These are phyloP conservation scores for Strix aluco DNA, from an alignment of 2,113 vertebrate genomes.

Conservation along the genomic window DNA sequence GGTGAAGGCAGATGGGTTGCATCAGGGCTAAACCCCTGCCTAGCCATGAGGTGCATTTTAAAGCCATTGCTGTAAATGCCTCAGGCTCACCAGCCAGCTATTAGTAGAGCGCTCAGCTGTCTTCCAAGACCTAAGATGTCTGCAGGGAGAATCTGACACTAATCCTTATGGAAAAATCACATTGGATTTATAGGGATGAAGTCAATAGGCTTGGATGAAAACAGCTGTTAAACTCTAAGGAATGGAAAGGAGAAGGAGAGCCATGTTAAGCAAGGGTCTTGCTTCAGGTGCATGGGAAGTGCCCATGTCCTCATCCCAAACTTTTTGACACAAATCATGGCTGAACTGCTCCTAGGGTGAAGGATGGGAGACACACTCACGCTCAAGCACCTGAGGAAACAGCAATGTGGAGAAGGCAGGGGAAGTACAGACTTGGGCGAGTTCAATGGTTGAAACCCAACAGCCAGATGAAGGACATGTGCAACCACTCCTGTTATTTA, in stretches of 20 bases:
- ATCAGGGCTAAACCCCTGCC: not conserved
- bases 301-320: not conserved
- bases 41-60: not conserved
- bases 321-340: not conserved
- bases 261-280: not conserved
- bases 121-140: conserved; percentile 45
- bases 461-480: conserved; percentile 10
- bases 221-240: not conserved
- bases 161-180: conserved; percentile 54
- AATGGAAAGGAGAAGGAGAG: conserved; percentile 33
- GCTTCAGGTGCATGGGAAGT: conserved; percentile 1
- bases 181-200: conserved; percentile 62
- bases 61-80: not conserved
- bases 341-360: not conserved
- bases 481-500: conserved; percentile 18
- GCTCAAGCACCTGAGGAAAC: not conserved
- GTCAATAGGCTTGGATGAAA: conserved; percentile 35
- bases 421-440: not conserved
- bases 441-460: not conserved
- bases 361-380: not conserved
- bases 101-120: not conserved
- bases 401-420: accelerated
- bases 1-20: not conserved
- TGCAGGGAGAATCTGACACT: conserved; percentile 51
- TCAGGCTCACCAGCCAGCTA: not conserved